Conservation (phyloP, 2,888 invertebrate genomes). For the Agrotis puta region DNA sequence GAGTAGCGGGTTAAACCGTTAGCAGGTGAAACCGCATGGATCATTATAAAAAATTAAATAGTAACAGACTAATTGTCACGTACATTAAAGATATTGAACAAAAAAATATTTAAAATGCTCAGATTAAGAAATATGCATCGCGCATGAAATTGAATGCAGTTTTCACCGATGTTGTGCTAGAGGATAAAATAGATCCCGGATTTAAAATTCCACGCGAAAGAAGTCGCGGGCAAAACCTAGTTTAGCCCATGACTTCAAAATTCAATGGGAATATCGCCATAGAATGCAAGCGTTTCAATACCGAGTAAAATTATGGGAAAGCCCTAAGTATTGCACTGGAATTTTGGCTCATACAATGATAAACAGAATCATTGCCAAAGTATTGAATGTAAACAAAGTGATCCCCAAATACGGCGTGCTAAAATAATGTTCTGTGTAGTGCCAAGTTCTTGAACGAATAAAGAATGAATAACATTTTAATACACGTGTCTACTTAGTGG, state of each 20-base stretch:
- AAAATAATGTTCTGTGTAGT: conserved; percentile 21
- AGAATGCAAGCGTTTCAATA: background rate
- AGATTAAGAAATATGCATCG: no score
- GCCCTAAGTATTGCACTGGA: background rate
- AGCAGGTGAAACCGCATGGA: no score
- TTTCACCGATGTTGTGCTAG: no score
- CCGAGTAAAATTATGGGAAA: conserved; percentile 2
- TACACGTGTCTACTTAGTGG: background rate
- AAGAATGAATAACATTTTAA: conserved; percentile 14
- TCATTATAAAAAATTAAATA: no score
- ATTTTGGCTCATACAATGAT: conserved; percentile 21
- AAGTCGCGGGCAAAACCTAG: no score
- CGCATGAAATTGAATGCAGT: no score
- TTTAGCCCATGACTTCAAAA: background rate
- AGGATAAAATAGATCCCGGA: no score
- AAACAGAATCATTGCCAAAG: conserved; percentile 32
- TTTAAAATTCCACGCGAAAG: no score
- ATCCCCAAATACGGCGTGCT: conserved; percentile 16
- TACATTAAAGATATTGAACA: no score
- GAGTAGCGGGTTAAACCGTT: no score
- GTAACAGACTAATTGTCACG: no score
- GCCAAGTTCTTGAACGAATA: conserved; percentile 32
- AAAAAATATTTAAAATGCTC: no score
- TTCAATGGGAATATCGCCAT: background rate
- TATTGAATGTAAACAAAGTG: conserved; percentile 34